Evolutionary conservation across 2,113 vertebrate species (phyloP).

Genomic region (Amphiprion ocellaris): DNA sequence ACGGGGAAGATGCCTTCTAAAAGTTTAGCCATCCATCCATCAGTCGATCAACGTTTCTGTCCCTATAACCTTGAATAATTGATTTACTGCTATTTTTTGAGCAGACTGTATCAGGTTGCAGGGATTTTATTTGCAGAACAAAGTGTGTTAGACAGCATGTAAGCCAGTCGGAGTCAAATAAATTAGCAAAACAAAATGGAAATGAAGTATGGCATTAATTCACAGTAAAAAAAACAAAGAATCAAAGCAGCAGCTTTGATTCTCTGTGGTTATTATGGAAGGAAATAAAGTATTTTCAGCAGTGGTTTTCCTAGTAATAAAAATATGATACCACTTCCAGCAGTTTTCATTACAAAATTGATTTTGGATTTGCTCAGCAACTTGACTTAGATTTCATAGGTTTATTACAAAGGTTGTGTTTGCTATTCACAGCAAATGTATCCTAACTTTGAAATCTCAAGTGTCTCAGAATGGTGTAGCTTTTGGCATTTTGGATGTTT

Average conservation of each 20-base stretch:
- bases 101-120: not conserved
- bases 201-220: not conserved
- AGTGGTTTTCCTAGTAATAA: too few species aligned
- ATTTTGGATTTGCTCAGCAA: not conserved
- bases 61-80: not conserved
- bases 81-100: not conserved
- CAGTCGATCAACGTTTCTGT: not conserved
- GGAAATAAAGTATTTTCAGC: not conserved
- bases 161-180: not conserved
- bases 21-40: constrained; percentile 8
- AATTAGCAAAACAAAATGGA: not conserved
- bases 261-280: not conserved
- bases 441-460: not conserved
- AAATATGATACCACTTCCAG: too few species aligned
- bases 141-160: not conserved
- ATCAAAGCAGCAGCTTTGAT: too few species aligned
- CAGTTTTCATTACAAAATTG: not conserved
- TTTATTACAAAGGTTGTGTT: too few species aligned
- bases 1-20: constrained; percentile 6
- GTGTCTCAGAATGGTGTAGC: not conserved
- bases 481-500: too few species aligned
- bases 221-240: not conserved
- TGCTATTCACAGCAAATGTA: too few species aligned
- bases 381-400: not conserved
- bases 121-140: constrained; percentile 17